phyloP scores from a whole-genome alignment of 2,113 vertebrate species.

The Pao palembangensis region DNA sequence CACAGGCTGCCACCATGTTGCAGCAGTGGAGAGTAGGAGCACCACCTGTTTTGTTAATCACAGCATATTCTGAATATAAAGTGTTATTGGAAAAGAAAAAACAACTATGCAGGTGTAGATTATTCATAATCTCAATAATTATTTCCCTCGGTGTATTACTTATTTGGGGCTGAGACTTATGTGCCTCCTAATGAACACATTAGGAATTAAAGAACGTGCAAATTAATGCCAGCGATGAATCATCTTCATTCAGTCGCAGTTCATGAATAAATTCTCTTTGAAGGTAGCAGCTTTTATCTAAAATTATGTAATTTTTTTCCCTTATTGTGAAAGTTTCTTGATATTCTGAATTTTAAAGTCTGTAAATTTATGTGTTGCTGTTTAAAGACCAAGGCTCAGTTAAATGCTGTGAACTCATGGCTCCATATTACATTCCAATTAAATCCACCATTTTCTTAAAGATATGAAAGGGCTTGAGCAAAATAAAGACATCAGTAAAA shows the following conservation, averaged over 20 bases:
- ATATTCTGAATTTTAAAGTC: too few species aligned
- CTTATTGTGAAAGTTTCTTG: too few species aligned
- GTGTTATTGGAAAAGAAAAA: conserved; percentile 64
- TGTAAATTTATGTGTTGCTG: too few species aligned
- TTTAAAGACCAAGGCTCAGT: too few species aligned
- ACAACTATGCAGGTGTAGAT: conserved; percentile 54
- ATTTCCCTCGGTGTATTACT: conserved; percentile 62
- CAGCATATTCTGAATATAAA: conserved; percentile 39
- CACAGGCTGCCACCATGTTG: conserved; percentile 20
- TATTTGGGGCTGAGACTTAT: conserved; percentile 58
- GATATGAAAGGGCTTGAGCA: too few species aligned
- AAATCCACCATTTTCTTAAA: too few species aligned
- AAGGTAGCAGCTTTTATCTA: conserved; percentile 7
- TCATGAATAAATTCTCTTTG: background rate
- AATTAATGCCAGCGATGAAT: conserved; percentile 56
- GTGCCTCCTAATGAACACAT: conserved; percentile 60
- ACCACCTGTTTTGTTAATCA: conserved; percentile 59
- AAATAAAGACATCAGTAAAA: too few species aligned
- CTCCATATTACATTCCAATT: too few species aligned
- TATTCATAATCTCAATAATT: conserved; percentile 71
- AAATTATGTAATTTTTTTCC: too few species aligned
- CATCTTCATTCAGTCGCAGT: conserved; percentile 15
- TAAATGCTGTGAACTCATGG: too few species aligned
- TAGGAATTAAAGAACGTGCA: conserved; percentile 53
- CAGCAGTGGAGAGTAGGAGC: conserved; percentile 17